phyloP scores from a whole-genome alignment of 2,797 vertebrate genomes.

The Trachops cirrhosus region DNA sequence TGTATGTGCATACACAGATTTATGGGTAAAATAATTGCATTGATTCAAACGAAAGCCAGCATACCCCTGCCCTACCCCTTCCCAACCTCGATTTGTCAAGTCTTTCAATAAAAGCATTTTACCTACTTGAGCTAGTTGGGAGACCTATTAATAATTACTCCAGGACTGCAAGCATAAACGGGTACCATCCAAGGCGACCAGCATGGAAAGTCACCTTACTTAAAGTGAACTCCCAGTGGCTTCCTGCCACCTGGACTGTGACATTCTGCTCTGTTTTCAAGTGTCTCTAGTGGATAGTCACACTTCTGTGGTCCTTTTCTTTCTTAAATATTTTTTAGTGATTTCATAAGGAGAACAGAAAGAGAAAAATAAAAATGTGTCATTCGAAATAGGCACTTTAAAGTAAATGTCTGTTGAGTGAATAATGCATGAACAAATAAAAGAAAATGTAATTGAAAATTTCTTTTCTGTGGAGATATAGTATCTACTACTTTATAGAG shows the following conservation, averaged over 20 bases:
- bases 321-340: not conserved
- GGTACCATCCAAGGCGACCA: not conserved
- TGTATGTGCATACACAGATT: not conserved
- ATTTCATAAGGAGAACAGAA: not conserved
- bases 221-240: not conserved
- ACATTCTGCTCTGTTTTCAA: not conserved
- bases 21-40: not conserved
- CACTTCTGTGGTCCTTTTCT: not conserved
- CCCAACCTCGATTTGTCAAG: not conserved
- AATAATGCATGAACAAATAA: not conserved
- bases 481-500: not conserved
- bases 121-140: not conserved
- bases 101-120: slow-evolving; percentile 14
- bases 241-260: not conserved
- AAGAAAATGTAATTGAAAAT: not conserved
- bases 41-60: not conserved
- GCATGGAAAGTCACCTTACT: not conserved
- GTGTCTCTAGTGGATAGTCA: not conserved
- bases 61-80: not conserved
- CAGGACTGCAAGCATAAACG: not conserved
- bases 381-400: not conserved
- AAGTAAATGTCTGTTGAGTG: not conserved
- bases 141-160: not conserved
- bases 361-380: not conserved
- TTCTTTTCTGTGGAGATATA: not conserved